Evolutionary conservation across 2,797 vertebrate genomes (phyloP), one percentile per base, ranked within the genome.

Genomic region (Gymnopithys bicolor): DNA sequence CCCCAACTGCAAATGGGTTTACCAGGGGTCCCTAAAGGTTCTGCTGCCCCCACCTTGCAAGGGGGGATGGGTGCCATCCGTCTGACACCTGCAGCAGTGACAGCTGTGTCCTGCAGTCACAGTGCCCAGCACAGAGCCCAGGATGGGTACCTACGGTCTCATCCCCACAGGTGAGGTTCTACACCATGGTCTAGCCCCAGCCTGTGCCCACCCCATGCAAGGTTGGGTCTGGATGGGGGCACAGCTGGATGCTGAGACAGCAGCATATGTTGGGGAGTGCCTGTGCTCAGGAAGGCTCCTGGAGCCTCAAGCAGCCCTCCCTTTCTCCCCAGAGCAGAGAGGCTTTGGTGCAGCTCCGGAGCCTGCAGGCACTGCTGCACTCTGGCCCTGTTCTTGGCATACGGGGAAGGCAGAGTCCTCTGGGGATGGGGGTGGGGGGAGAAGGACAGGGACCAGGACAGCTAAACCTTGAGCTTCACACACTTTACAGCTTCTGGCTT

Each of bases 311-410:
- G 35, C 25, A 63, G 12, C 19, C 21, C 14, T 23, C 5, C 1
- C 7, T 32, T 73, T 41, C 9, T 64, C 23, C 35, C 10, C 1
- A 3, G 60, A 78, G 68, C 71, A 64, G 69, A 58, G 43, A 22
- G 43, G n/a, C 5, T 58, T 76, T 0, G 0, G 23, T 13, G 6
- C 41, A 58, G 51, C 30, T n/a, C 66, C 32, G 6, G 5, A 10
- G 30, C 28, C 69, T 76, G 81, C 81, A 51, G 39, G 22, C 7
- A 0, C 46, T 28, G 52, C 64, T 55, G 14, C 0, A 0, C 30
- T 71, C 82, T 63, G 69, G 62, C 67, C 10, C 84, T 27, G 14
- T 59, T 66, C 19, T 5, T 0, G 0, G 37, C 64, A 46, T 39
- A 32, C 67, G 76, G 66, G 35, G 45, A 71, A 66, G 73, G 76